phyloP scores from a whole-genome alignment of 1,140 invertebrate genomes.

The Drosophila subobscura region DNA sequence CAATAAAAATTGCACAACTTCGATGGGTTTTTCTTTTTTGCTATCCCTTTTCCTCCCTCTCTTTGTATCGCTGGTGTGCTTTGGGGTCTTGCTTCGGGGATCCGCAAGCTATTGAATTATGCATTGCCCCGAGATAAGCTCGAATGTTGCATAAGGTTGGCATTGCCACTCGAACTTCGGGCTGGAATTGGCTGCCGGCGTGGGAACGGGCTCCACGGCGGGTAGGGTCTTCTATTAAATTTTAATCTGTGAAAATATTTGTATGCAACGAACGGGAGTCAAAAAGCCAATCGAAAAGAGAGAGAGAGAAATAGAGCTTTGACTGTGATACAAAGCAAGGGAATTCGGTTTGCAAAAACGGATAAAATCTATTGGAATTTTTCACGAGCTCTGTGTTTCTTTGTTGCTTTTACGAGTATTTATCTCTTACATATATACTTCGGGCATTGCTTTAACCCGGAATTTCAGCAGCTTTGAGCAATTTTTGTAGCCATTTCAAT shows the following conservation, averaged over 20 bases:
- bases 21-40: constrained; percentile 24
- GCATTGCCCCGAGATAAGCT: constrained; percentile 62
- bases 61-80: constrained; percentile 12
- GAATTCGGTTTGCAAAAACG: constrained; percentile 33
- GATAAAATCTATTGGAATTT: constrained; percentile 41
- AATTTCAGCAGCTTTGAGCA: too few species aligned
- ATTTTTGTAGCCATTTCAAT: background rate
- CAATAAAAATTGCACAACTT: constrained; percentile 48
- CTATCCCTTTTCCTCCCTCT: constrained; percentile 2
- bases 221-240: constrained; percentile 49
- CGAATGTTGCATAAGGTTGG: constrained; percentile 52
- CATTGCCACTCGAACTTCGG: constrained; percentile 34
- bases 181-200: constrained; percentile 31
- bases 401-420: constrained; percentile 11
- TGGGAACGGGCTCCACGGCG: background rate
- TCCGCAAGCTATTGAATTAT: constrained; percentile 70
- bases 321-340: constrained; percentile 13
- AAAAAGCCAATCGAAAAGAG: constrained; percentile 25
- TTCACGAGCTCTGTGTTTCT: constrained; percentile 3
- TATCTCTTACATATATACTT: constrained; percentile 6
- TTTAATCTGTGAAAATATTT: constrained; percentile 64
- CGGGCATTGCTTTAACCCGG: background rate
- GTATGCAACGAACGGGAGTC: constrained; percentile 24
- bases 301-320: constrained; percentile 5
- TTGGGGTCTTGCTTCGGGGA: constrained; percentile 40